phyloP scores from a whole-genome alignment of 2,797 vertebrate genomes.

The Carduelis carduelis region DNA sequence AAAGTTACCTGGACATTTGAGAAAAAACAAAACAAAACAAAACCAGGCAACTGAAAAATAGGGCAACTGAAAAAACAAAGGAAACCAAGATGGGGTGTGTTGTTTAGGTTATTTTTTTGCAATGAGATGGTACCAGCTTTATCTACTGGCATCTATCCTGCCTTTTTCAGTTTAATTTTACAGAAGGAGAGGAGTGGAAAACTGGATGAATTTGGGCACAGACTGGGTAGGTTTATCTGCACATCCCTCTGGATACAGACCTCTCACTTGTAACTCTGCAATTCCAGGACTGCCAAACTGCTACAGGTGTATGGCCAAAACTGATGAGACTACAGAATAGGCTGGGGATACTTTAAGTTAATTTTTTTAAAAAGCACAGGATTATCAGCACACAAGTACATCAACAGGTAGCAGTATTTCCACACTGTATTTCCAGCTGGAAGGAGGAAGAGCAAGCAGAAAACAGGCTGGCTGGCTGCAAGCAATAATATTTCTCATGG shows the following conservation, averaged over 20 bases:
- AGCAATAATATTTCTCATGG: accelerated
- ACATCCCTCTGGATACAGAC: background rate
- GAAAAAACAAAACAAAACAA: background rate
- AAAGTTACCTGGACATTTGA: background rate
- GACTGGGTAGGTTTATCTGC: background rate
- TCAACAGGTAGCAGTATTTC: background rate
- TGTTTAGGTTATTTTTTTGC: background rate
- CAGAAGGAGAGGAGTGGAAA: background rate
- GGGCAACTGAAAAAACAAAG: background rate
- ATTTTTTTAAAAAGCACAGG: background rate
- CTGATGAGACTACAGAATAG: background rate
- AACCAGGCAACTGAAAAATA: background rate
- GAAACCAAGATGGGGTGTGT: background rate
- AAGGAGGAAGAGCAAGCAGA: background rate
- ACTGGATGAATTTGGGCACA: background rate
- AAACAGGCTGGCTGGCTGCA: background rate
- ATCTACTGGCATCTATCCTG: background rate
- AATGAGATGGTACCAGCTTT: background rate
- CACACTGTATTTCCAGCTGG: background rate
- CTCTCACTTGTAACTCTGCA: background rate
- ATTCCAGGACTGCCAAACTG: background rate
- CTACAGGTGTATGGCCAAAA: background rate
- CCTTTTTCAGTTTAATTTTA: background rate
- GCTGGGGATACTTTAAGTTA: background rate
- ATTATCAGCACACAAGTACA: background rate